Evolutionary conservation across 2,888 invertebrate species (phyloP).

Genomic region (Drosophila paracracens): DNA sequence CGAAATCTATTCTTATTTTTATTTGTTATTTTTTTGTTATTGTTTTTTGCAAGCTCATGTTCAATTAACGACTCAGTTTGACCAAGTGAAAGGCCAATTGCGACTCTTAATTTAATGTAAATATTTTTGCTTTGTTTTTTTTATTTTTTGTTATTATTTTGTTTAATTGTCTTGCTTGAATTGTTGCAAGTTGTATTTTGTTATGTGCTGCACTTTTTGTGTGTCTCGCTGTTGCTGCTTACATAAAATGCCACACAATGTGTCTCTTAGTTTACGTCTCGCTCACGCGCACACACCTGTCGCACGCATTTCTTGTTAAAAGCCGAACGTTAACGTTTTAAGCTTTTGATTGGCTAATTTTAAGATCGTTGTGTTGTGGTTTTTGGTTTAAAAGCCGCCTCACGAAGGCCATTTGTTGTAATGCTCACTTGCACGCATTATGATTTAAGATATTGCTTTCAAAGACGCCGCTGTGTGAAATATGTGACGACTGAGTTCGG

Average conservation of each 20-base stretch:
- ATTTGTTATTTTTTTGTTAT: not conserved
- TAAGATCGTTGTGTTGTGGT: constrained; percentile 21
- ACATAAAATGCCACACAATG: constrained; percentile 56
- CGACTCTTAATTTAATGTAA: constrained; percentile 4
- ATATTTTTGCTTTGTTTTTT: constrained; percentile 9
- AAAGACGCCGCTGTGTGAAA: constrained; percentile 59
- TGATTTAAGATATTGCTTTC: constrained; percentile 61
- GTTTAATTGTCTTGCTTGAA: constrained; percentile 56
- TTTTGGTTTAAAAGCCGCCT: constrained; percentile 10
- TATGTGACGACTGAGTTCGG: constrained; percentile 26
- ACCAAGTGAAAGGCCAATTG: constrained; percentile 54
- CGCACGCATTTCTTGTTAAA: constrained; percentile 46
- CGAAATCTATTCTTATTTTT: not conserved
- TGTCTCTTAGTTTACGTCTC: constrained; percentile 30
- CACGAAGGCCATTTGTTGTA: constrained; percentile 66
- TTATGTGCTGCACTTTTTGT: constrained; percentile 60
- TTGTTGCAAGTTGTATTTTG: constrained; percentile 53
- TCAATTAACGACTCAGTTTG: constrained; percentile 7
- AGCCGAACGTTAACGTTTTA: constrained; percentile 25
- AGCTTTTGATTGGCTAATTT: constrained; percentile 64
- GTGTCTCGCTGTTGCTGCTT: constrained; percentile 41
- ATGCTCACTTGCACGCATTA: constrained; percentile 67
- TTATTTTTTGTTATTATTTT: constrained; percentile 3
- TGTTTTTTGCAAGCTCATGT: constrained; percentile 16
- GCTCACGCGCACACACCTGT: constrained; percentile 21